Conservation (phyloP, 2,888 invertebrate species). For the Agrochola macilenta region DNA sequence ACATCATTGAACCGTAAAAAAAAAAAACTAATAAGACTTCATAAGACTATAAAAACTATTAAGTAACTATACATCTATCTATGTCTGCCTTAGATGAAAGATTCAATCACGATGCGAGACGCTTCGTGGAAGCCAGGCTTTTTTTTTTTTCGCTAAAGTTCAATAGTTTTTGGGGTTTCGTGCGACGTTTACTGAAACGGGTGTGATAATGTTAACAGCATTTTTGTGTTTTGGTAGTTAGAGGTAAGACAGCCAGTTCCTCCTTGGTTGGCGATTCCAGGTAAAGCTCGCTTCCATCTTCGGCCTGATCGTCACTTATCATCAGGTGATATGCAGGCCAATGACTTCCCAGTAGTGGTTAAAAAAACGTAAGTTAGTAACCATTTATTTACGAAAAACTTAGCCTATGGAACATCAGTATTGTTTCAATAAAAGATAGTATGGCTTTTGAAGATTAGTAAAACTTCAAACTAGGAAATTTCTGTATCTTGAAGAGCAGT, state of each 20-base stretch:
- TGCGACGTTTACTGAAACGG: slow-evolving; percentile 25
- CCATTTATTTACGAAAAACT: too few relatives aligned
- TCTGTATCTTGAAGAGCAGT: not conserved
- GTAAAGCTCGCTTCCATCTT: too few relatives aligned
- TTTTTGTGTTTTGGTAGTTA: too few relatives aligned
- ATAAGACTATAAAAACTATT: slow-evolving; percentile 77
- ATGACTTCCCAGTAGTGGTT: too few relatives aligned
- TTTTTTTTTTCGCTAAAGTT: slow-evolving; percentile 78
- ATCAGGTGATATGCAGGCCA: too few relatives aligned
- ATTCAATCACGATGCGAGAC: slow-evolving; percentile 84
- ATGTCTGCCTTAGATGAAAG: slow-evolving; percentile 81
- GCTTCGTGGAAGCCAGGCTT: slow-evolving; percentile 83
- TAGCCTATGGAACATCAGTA: not conserved
- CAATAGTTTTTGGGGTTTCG: slow-evolving; percentile 79
- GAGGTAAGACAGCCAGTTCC: too few relatives aligned
- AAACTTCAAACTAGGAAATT: not conserved
- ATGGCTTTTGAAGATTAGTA: not conserved
- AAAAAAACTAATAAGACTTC: slow-evolving; percentile 77
- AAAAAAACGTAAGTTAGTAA: too few relatives aligned
- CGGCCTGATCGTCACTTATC: too few relatives aligned
- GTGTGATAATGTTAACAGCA: not conserved
- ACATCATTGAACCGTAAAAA: slow-evolving; percentile 68
- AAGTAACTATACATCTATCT: slow-evolving; percentile 77
- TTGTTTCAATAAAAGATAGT: not conserved
- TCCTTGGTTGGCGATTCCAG: too few relatives aligned